Conservation (phyloP, 2,888 invertebrate genomes). For the Drosophila merina region DNA sequence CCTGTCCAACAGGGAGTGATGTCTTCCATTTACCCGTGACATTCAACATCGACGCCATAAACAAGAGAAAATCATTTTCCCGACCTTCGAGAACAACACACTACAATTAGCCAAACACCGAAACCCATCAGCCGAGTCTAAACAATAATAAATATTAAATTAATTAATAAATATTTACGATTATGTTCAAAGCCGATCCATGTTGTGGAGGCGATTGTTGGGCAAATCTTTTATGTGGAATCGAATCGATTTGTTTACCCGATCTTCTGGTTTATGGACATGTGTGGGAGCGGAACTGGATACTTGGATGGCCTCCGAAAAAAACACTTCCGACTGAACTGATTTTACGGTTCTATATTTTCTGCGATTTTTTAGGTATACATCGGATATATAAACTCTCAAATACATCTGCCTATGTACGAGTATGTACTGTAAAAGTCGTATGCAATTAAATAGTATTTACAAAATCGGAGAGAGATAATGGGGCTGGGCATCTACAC, state of each 20-base stretch:
- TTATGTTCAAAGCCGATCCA: slow-evolving; percentile 31
- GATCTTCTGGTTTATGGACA: slow-evolving; percentile 40
- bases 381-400: slow-evolving; percentile 34
- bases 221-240: slow-evolving; percentile 43
- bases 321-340: slow-evolving; percentile 42
- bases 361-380: slow-evolving; percentile 38
- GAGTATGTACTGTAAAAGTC: slow-evolving; percentile 26
- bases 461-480: slow-evolving; percentile 45
- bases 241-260: slow-evolving; percentile 40
- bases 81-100: slow-evolving; percentile 54
- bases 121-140: slow-evolving; percentile 23
- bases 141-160: slow-evolving; percentile 61
- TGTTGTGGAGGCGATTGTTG: slow-evolving; percentile 45
- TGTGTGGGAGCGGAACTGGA: slow-evolving; percentile 11
- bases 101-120: slow-evolving; percentile 34
- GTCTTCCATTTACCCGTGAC: slow-evolving; percentile 54
- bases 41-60: slow-evolving; percentile 40
- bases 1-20: slow-evolving; percentile 55
- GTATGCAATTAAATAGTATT: slow-evolving; percentile 44
- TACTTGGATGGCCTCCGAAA: neutral
- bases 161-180: slow-evolving; percentile 70
- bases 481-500: slow-evolving; percentile 12
- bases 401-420: slow-evolving; percentile 15
- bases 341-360: slow-evolving; percentile 61
- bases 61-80: slow-evolving; percentile 17